Evolutionary conservation across 2,888 invertebrate genomes (phyloP).

Genomic region (Neocrepidodera transversa): DNA sequence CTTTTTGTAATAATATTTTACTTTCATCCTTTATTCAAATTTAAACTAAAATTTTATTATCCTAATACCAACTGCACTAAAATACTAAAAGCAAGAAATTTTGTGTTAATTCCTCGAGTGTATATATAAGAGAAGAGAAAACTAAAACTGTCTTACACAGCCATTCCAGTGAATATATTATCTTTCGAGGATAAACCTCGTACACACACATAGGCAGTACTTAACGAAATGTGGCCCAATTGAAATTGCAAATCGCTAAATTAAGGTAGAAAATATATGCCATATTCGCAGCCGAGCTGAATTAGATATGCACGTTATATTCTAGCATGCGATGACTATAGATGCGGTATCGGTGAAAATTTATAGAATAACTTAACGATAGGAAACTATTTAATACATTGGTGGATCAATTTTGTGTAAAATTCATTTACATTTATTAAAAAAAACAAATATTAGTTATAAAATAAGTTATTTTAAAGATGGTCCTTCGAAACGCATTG

Average conservation of each 20-base stretch:
- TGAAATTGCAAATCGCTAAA: slow-evolving; percentile 51
- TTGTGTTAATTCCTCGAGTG: slow-evolving; percentile 16
- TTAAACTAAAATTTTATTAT: slow-evolving; percentile 12
- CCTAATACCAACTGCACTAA: slow-evolving; percentile 5
- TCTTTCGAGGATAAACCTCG: slow-evolving; percentile 40
- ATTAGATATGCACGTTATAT: slow-evolving; percentile 33
- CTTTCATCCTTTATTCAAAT: neutral
- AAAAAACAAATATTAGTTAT: too few relatives aligned
- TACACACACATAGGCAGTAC: slow-evolving; percentile 46
- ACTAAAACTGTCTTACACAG: slow-evolving; percentile 22
- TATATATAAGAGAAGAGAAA: slow-evolving; percentile 17
- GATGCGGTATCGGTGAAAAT: neutral
- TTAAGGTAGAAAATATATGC: slow-evolving; percentile 37
- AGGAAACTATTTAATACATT: neutral
- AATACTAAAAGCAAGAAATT: slow-evolving; percentile 17
- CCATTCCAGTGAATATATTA: slow-evolving; percentile 36
- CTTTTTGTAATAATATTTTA: too few relatives aligned
- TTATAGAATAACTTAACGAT: neutral
- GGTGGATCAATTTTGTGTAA: too few relatives aligned
- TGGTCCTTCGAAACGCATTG: too few relatives aligned
- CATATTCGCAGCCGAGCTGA: slow-evolving; percentile 22
- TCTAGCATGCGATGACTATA: slow-evolving; percentile 4
- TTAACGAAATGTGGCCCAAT: slow-evolving; percentile 46
- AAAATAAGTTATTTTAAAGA: too few relatives aligned
- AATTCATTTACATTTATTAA: too few relatives aligned